phyloP scores from a whole-genome alignment of 2,888 invertebrate species.

The Balanococcus diminutus region DNA sequence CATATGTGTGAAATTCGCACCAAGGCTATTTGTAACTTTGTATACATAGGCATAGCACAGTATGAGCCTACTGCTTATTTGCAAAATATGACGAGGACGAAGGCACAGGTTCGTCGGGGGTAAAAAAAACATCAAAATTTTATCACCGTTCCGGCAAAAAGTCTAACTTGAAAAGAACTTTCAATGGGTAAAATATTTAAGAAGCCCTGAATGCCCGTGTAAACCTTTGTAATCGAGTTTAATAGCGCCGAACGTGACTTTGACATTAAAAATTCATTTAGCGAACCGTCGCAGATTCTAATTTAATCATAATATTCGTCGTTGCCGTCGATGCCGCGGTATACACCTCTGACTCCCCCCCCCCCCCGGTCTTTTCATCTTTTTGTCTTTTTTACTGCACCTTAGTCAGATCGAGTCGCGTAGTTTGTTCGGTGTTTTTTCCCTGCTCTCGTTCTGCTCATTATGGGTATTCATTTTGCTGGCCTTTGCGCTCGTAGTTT shows the following conservation, averaged over 20 bases:
- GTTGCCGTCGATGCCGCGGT: not conserved
- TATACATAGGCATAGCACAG: too few relatives aligned
- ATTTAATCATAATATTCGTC: constrained; percentile 2
- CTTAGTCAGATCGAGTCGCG: too few relatives aligned
- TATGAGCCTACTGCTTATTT: too few relatives aligned
- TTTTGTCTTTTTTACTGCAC: not conserved
- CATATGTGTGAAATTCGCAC: too few relatives aligned
- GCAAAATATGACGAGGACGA: too few relatives aligned
- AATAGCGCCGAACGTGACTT: constrained; percentile 40
- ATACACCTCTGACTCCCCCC: not conserved
- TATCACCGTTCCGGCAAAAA: not conserved
- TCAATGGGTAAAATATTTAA: constrained; percentile 29
- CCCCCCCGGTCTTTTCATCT: not conserved
- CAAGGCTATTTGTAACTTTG: too few relatives aligned
- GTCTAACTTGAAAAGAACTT: constrained; percentile 16
- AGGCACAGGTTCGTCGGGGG: not conserved
- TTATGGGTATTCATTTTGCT: too few relatives aligned
- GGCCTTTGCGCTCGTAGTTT: too few relatives aligned
- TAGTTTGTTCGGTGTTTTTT: too few relatives aligned
- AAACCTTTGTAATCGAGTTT: constrained; percentile 40
- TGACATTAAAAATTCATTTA: constrained; percentile 42
- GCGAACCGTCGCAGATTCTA: constrained; percentile 33
- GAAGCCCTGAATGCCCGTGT: constrained; percentile 38
- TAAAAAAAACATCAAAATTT: not conserved
- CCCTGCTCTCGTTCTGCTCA: too few relatives aligned